Evolutionary conservation across 2,797 vertebrate genomes (phyloP).

Genomic region (Podarcis siculus): DNA sequence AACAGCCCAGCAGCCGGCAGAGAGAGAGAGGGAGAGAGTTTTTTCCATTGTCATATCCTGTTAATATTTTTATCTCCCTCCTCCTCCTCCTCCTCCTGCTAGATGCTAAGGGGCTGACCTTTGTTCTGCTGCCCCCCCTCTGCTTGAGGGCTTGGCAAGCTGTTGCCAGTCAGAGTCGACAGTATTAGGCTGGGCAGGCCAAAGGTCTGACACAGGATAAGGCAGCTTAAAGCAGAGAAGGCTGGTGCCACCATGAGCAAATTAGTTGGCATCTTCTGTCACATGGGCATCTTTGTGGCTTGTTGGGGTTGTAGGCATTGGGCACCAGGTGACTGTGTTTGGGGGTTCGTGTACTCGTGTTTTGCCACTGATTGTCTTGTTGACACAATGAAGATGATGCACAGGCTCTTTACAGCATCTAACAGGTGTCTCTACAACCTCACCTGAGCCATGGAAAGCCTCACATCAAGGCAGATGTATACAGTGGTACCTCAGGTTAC

Average conservation of each 20-base stretch:
- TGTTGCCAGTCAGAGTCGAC: not conserved
- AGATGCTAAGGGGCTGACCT: not conserved
- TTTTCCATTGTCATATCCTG: not conserved
- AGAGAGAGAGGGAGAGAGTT: not conserved
- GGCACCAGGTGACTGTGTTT: not conserved
- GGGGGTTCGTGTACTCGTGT: not conserved
- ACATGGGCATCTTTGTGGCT: not conserved
- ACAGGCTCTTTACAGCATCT: not conserved
- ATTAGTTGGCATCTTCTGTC: not conserved
- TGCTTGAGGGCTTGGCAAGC: not conserved
- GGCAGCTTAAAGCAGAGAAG: not conserved
- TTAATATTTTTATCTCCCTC: not conserved
- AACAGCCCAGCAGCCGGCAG: not conserved
- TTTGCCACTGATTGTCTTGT: not conserved
- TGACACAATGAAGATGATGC: too few species aligned
- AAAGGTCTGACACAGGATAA: not conserved
- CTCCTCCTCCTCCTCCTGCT: not conserved
- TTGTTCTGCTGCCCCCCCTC: not conserved
- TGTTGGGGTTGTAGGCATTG: not conserved
- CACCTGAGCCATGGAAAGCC: too few species aligned
- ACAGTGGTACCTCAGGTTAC: too few species aligned
- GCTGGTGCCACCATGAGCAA: not conserved
- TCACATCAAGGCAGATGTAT: too few species aligned
- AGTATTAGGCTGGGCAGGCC: not conserved
- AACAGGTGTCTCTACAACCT: not conserved